Conservation (phyloP, 2,797 vertebrate genomes). For the Ibycter americanus region DNA sequence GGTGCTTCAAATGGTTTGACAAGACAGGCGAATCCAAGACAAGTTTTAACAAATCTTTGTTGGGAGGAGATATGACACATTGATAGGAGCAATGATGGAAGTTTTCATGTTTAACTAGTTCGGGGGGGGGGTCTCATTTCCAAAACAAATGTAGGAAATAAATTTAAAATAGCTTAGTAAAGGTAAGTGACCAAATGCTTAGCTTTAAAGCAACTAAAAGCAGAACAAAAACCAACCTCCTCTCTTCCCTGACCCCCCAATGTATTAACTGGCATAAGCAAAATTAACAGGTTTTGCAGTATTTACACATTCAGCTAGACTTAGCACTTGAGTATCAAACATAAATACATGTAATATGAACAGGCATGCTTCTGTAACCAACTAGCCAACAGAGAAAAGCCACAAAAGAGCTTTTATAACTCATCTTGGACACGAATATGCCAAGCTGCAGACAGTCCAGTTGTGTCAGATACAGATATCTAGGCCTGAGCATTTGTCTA, state of each 20-base stretch:
- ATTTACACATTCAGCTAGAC: neutral
- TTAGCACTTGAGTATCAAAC: neutral
- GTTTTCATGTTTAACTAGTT: neutral
- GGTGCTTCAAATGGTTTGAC: neutral
- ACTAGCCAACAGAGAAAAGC: neutral
- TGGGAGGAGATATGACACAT: neutral
- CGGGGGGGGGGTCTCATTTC: neutral
- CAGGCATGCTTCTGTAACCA: neutral
- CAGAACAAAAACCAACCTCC: neutral
- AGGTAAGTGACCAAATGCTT: neutral
- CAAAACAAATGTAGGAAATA: neutral
- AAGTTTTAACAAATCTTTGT: neutral
- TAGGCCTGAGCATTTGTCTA: neutral
- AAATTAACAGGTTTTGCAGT: neutral
- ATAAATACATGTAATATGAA: neutral
- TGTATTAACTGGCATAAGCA: neutral
- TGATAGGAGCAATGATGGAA: neutral
- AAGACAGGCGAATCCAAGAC: neutral
- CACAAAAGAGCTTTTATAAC: neutral
- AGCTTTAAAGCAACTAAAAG: neutral
- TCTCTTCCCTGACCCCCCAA: neutral
- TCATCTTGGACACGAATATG: neutral
- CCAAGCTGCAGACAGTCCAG: neutral
- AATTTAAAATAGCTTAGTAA: neutral
- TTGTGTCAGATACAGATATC: neutral